These are phyloP conservation scores for Hydroisotoma schaefferi DNA, from an alignment of 2,888 invertebrate genomes.

Conservation along the genomic window DNA sequence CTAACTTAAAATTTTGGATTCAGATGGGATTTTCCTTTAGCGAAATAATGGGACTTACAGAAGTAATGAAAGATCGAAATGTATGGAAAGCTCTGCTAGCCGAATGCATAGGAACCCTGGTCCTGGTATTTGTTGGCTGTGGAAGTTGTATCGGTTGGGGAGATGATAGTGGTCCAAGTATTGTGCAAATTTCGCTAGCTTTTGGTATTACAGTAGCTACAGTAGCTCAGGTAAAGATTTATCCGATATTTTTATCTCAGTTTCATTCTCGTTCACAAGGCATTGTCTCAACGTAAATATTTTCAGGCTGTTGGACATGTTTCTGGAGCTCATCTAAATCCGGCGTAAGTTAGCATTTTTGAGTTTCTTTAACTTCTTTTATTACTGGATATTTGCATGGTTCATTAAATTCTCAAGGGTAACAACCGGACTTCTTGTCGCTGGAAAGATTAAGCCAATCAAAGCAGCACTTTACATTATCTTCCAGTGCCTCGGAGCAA, in stretches of 20 bases:
- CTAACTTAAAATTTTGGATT: no score
- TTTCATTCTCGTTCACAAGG: no score
- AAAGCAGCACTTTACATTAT: constrained; percentile 75
- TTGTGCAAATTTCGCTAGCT: constrained; percentile 45
- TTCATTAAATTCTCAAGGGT: no score
- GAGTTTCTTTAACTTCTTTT: no score
- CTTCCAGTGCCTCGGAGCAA: constrained; percentile 77
- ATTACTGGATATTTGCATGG: no score
- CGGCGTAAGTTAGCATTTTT: no score
- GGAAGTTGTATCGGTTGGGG: constrained; percentile 51
- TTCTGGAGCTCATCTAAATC: constrained; percentile 60
- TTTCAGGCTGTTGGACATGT: constrained; percentile 46
- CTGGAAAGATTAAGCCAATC: constrained; percentile 71
- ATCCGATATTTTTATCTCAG: no score
- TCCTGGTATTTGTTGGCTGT: constrained; percentile 86
- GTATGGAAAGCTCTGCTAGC: constrained; percentile 79
- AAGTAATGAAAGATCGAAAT: constrained; percentile 63
- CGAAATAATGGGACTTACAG: constrained; percentile 66
- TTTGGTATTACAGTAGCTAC: constrained; percentile 48
- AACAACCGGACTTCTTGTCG: constrained; percentile 74
- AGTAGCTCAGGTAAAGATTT: constrained; percentile 43
- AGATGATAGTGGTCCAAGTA: constrained; percentile 13
- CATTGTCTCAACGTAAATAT: no score
- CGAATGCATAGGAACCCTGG: constrained; percentile 80
- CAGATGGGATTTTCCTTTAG: constrained; percentile 47